These are phyloP conservation scores for Ornithoptera priamus DNA, from an alignment of 2,888 invertebrate species.

Conservation along the genomic window DNA sequence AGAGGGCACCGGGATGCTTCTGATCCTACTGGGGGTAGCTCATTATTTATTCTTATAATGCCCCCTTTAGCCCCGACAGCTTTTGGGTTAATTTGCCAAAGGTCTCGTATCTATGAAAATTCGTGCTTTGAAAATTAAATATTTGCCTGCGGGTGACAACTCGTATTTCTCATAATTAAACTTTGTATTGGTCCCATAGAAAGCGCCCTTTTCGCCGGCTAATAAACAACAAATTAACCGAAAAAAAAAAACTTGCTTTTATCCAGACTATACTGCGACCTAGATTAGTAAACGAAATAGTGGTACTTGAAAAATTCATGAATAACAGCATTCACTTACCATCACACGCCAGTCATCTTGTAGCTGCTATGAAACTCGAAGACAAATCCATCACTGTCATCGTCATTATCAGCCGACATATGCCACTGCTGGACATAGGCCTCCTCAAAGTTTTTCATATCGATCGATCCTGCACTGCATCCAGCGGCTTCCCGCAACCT, in stretches of 20 bases:
- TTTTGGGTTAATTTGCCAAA: conserved; percentile 61
- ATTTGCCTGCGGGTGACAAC: conserved; percentile 32
- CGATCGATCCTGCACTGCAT: too few species aligned
- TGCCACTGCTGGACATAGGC: too few species aligned
- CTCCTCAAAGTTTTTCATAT: too few species aligned
- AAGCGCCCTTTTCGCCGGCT: conserved; percentile 1
- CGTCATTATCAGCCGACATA: too few species aligned
- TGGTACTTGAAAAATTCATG: neutral
- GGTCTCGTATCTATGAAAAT: conserved; percentile 53
- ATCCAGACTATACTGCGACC: too few species aligned
- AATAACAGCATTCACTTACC: too few species aligned
- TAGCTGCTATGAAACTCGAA: too few species aligned
- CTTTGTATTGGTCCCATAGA: conserved; percentile 14
- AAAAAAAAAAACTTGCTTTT: neutral
- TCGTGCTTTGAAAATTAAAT: conserved; percentile 51
- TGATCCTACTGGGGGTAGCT: conserved; percentile 47
- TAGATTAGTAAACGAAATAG: too few species aligned
- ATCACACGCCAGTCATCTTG: too few species aligned
- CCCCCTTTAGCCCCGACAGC: conserved; percentile 52
- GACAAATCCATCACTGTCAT: too few species aligned
- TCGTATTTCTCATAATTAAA: conserved; percentile 22
- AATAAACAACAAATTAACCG: neutral
- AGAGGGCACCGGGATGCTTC: conserved; percentile 53
- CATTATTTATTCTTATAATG: conserved; percentile 73
- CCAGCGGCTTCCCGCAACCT: too few species aligned